These are phyloP conservation scores for Labeo calbasu DNA, from an alignment of 2,797 vertebrate species.

Conservation along the genomic window DNA sequence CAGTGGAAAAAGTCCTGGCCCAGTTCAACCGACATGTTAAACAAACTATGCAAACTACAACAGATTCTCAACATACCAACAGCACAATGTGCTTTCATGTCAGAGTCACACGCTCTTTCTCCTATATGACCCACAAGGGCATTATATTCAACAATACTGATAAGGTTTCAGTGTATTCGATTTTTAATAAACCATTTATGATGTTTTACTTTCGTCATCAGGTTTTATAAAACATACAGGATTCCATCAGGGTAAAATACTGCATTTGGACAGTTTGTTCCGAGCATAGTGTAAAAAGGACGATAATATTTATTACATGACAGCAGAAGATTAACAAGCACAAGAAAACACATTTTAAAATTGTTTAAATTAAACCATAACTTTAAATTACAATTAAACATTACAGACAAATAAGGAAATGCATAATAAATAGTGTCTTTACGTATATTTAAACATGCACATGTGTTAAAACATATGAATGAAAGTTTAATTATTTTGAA, in stretches of 20 bases:
- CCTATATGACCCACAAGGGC: slow-evolving; percentile 13
- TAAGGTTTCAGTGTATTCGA: neutral
- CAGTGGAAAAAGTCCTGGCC: slow-evolving; percentile 3
- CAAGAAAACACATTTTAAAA: neutral
- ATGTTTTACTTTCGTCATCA: neutral
- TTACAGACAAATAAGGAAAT: neutral
- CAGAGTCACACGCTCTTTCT: slow-evolving; percentile 27
- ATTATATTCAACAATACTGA: slow-evolving; percentile 29
- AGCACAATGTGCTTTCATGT: slow-evolving; percentile 47
- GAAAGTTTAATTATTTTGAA: neutral
- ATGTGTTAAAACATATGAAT: neutral
- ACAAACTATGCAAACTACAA: slow-evolving; percentile 47
- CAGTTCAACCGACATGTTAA: slow-evolving; percentile 43
- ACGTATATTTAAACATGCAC: neutral
- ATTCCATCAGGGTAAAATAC: neutral
- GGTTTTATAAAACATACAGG: neutral
- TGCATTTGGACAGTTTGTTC: neutral
- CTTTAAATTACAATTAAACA: neutral
- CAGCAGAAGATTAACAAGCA: neutral
- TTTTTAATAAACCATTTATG: neutral
- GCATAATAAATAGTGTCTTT: neutral
- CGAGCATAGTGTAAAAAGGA: neutral
- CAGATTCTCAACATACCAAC: slow-evolving; percentile 52
- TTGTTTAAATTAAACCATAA: neutral
- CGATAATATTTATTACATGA: neutral